Percentiles rank a stretch among this genome's conserved stretches.
These are phyloP conservation scores for Rotaria sp. DNA, from an alignment of 2,888 invertebrate genomes.

Conservation along the genomic window DNA sequence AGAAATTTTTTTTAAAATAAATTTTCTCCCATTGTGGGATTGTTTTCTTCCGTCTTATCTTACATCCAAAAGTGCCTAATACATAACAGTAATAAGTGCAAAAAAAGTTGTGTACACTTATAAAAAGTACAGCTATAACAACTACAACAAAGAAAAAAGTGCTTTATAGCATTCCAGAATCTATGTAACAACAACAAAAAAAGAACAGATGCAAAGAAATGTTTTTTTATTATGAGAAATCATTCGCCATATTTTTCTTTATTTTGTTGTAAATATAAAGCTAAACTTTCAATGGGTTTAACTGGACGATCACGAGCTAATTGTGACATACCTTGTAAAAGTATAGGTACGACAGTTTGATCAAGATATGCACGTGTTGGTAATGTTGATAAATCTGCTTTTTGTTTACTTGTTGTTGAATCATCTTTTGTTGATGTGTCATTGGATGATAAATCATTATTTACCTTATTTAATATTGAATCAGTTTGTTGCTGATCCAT, in stretches of 20 bases:
- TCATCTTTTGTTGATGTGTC: not conserved
- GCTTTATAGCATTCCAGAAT: not conserved
- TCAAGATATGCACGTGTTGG: conserved; percentile 70
- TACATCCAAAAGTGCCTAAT: too few relatives aligned
- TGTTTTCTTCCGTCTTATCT: too few relatives aligned
- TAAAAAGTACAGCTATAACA: not conserved
- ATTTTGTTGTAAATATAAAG: conserved; percentile 81
- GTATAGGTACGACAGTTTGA: conserved; percentile 90
- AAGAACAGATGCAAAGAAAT: too few relatives aligned
- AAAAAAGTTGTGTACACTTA: not conserved
- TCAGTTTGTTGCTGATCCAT: not conserved
- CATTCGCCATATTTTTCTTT: conserved; percentile 39
- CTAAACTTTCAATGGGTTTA: conserved; percentile 85
- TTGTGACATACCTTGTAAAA: conserved; percentile 80
- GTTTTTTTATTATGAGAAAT: not conserved
- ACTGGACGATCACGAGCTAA: conserved; percentile 83
- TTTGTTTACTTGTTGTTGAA: not conserved
- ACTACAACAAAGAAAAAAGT: not conserved
- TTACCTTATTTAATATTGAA: not conserved
- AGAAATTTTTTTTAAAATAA: not conserved
- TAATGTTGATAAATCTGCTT: conserved; percentile 32
- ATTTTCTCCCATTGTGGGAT: too few relatives aligned
- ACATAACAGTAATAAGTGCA: not conserved
- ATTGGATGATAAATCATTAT: not conserved
- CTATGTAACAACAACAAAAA: not conserved